phyloP scores from a whole-genome alignment of 2,888 invertebrate species.

The Dimorphilus gyrociliatus region DNA sequence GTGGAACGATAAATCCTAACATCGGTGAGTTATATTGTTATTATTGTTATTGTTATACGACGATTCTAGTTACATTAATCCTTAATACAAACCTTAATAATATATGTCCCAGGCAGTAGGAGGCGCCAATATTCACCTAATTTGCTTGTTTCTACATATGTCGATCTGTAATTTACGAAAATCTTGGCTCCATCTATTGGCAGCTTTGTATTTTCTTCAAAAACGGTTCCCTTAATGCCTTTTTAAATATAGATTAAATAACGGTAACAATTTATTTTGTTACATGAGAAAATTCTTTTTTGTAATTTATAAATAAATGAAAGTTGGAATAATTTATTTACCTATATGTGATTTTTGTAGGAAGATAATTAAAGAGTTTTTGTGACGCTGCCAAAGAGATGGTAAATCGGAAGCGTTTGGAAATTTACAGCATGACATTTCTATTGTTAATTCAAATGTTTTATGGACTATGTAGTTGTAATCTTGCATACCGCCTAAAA shows the following conservation, averaged over 20 bases:
- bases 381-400: constrained; percentile 75
- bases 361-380: constrained; percentile 42
- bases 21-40: no score
- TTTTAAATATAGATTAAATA: not conserved
- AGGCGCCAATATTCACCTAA: constrained; percentile 83
- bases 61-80: no score
- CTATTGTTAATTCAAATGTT: constrained; percentile 80
- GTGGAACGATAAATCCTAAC: no score
- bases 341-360: constrained; percentile 11
- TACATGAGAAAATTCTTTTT: not conserved
- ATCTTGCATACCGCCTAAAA: constrained; percentile 68
- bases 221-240: constrained; percentile 67
- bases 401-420: constrained; percentile 62
- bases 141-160: constrained; percentile 28
- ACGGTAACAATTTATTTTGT: not conserved
- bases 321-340: constrained; percentile 3
- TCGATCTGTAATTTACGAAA: constrained; percentile 59
- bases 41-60: no score
- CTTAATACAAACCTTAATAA: constrained; percentile 71
- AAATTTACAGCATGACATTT: constrained; percentile 83
- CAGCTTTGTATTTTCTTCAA: constrained; percentile 10
- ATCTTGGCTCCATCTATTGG: constrained; percentile 13
- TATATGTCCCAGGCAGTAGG: constrained; percentile 67
- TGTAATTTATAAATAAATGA: not conserved
- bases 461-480: constrained; percentile 87